Percentiles rank a stretch among this genome's conserved stretches.
Evolutionary conservation across 2,113 vertebrate species (phyloP).

Genomic region (Cardinalis cardinalis): DNA sequence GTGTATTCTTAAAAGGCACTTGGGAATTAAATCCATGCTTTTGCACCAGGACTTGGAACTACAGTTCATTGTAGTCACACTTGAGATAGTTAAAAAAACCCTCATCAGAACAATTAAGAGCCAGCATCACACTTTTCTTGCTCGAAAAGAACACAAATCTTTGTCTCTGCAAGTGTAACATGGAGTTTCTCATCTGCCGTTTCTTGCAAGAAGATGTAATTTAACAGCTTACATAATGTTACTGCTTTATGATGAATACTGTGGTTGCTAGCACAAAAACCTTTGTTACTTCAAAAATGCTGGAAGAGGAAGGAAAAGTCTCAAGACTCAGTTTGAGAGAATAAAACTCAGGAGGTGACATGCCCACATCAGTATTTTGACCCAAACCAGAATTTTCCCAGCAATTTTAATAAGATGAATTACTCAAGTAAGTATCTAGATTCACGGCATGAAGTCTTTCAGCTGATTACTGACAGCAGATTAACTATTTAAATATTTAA

Average conservation of each 20-base stretch:
- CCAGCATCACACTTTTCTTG: background rate
- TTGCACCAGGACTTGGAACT: background rate
- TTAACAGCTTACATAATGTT: background rate
- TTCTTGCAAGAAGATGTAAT: background rate
- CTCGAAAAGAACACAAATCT: background rate
- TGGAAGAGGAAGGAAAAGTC: background rate
- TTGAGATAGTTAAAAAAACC: background rate
- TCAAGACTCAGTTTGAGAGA: background rate
- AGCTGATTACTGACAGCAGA: background rate
- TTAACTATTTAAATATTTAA: background rate
- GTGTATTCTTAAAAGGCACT: background rate
- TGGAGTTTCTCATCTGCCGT: background rate
- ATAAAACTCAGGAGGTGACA: background rate
- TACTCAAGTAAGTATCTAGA: background rate
- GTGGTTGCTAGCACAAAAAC: background rate
- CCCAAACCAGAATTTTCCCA: background rate
- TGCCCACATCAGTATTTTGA: background rate
- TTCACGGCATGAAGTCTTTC: background rate
- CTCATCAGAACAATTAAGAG: background rate
- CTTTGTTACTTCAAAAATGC: background rate
- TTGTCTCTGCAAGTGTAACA: background rate
- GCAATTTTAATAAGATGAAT: background rate
- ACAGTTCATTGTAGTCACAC: background rate
- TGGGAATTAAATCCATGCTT: background rate
- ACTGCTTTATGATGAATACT: background rate